Base-by-base conservation (phyloP, 1,140 invertebrate species). In the Drosophila yakuba region DNA sequence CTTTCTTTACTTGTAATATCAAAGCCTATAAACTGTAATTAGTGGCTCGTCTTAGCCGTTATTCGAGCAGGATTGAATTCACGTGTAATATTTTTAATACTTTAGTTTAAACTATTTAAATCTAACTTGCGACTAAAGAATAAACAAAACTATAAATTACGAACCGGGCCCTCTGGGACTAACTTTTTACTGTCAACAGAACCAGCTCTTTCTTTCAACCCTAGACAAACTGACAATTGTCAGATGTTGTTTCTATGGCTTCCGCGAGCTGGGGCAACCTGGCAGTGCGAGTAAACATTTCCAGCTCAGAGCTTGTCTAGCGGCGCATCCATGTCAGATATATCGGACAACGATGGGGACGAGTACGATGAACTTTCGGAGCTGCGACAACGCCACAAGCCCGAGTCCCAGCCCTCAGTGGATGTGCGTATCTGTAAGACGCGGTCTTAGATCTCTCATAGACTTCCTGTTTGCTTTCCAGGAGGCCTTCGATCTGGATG, bases 401-500 rank as follows among this genome's bases (percentile, higher is more conserved):
- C 76, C 32, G 57, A 69, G 15, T 2, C 79, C 2, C 83, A 88
- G 45, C 54, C 47, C n/a, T 88, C 83, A 1, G 51, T 89, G 44
- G 83, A 88, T 80, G 83, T 88, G 10, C 36, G 73, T 69, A 35
- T 2, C 10, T 41, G 6, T 41, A n/a, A 12, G 50, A 20, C 12
- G 1, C 1, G 17, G 4, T 36, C 4, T 2, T 17, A 36, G 15
- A 17, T 12, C 4, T 36, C 6, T 3, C 1, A 5, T 5, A 12
- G 11, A 20, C 10, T 44, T n/a, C 14, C 4, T 35, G 14, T 15
- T 17, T 25, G 10, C 5, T 23, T 64, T 78, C 10, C 1, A 95
- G 94, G 94, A 94, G 74, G 92, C 93, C 15, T 94, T 96, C 73
- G 96, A 97, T 90, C 93, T 97, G 88, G 97, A 98, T 79, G 97